Evolutionary conservation across 1,140 invertebrate species (phyloP), one percentile per base, ranked within the genome.

Genomic region (Acromyrmex echinatior): DNA sequence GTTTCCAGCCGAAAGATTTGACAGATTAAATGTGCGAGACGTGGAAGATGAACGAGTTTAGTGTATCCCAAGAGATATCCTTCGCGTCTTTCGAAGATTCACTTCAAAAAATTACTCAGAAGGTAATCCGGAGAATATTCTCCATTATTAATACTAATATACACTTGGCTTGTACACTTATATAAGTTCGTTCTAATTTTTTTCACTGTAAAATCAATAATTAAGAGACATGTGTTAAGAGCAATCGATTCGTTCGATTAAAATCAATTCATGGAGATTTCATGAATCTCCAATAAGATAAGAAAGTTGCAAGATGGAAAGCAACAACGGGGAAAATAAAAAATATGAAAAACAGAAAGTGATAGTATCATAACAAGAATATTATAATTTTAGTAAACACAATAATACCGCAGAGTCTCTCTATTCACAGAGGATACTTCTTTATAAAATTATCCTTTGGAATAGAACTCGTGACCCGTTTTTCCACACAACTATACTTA

Each of bases 401-500:
- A 51, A 21, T 25, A 51, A 10, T 51, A 39, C 18, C 28, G 62
- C 62, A 14, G 2, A 31, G 39, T 18, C 16, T 62, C 18, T 28
- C 10, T 45, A 45, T 60, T 81, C 49, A 7, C 12, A 28, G 21
- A 70, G 66, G n/a, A 53, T 68, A 35, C 28, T 21, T 14, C 49
- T 84, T 51, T 76, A 74, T 74, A 74, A 84, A 82, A 74, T 84
- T 51, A 74, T 82, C 53, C 21, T 74, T 18, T 60, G 18, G 35
- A 82, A 73, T 56, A 62, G 56, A 82, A 74, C 53, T 28, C 21
- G 58, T 76, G 68, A 76, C 56, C 70, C 49, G 49, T 84, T 62
- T 84, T 62, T 84, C 25, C n/a, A 18, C 56, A 70, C 39, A 60
- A 62, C 70, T 84, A 76, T 84, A 76, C 70, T 74, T 84, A 51